Base-by-base conservation (phyloP, 2,113 vertebrate species). In the Colistium nudipinnis region DNA sequence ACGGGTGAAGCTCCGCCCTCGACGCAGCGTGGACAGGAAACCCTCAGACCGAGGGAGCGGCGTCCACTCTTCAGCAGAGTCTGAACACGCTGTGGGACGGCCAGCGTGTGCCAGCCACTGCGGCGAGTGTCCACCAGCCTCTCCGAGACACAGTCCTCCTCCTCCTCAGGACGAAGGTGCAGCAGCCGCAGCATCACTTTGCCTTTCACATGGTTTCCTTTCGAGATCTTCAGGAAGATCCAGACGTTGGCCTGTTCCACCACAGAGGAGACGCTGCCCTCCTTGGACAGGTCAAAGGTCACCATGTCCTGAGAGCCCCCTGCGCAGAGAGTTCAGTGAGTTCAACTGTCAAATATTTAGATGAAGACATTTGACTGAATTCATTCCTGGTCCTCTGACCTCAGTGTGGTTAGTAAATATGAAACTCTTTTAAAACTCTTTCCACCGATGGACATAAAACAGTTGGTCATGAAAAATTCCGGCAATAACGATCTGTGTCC, bases 41-140 rank as follows among this genome's bases (percentile, higher is more conserved):
- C 92, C 60, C 89, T 83, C 55, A 99, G 87, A 14, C 91, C 86
- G 60, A 99, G 82, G 24, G 89, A 87, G 52, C 74, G 91, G 57
- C 86, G 81, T 4, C 94, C 93, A 41, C 90, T 63, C 19, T 95
- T 93, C 81, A 98, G 83, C 56, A 96, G 86, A 0, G 84, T 76
- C 89, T 98, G 97, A 43, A 97, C 89, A 0, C 90, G 93, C 71
- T 76, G 93, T 28, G 94, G 93, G 12, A 97, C 76, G 0, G 93
- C 84, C 1, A 98, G 92, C 4, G 94, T 95, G 65, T 99, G 96
- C 97, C 97, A 99, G 47, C 95, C 97, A 25, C 97, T 98, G 66
- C 96, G 96, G 2, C 93, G 93, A 1, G 94, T 92, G 53, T 98
- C 97, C 70, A 96, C 95, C 68, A 91, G 93, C 86, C 97, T 98